Base-by-base conservation (phyloP, 2,113 vertebrate genomes). In the Cheirogaleus medius region DNA sequence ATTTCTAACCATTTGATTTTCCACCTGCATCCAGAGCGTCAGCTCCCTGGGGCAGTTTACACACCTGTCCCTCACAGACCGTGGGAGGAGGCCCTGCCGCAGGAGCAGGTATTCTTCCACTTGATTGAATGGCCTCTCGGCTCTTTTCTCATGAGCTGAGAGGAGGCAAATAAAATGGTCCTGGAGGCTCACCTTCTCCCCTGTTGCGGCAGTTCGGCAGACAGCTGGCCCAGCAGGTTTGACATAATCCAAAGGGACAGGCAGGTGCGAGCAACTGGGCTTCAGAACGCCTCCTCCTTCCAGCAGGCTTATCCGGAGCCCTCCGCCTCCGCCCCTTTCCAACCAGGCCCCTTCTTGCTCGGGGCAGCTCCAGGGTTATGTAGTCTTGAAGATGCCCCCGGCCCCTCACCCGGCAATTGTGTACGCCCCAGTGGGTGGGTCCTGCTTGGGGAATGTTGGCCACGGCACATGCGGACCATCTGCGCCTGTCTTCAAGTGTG, bases 391-490 rank as follows among this genome's bases (percentile, higher is more conserved):
- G 71, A 13, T 5, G 11, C 7, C 2, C 25, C 13, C 14, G 15
- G 5, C 1, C 4, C 1, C 6, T 69, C 18, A 8, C 5, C 27
- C 21, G 21, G 0, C 4, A 5, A 10, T 10, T 9, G 32, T 1
- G 1, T 14, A 58, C 7, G 58, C 32, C 8, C 8, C 8, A 58
- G 3, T 1, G 4, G 34, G 3, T 3, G 29, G 8, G 1, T 0
- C 1, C 58, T 15, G 32, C 37, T 5, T 2, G 1, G 8, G 23
- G 1, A 49, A 56, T 1, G 0, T 2, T 29, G 39, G 15, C 29
- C 4, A 5, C 0, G 0, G 7, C 54, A 1, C 25, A 0, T 0
- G 44, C 5, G 3, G 15, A 39, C 21, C 5, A 2, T 1, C 13
- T 4, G 20, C 25, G 2, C 18, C 9, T 56, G 37, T 2, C 49